Conservation (phyloP, 1,140 invertebrate species). For the Diabrotica undecimpunctata region DNA sequence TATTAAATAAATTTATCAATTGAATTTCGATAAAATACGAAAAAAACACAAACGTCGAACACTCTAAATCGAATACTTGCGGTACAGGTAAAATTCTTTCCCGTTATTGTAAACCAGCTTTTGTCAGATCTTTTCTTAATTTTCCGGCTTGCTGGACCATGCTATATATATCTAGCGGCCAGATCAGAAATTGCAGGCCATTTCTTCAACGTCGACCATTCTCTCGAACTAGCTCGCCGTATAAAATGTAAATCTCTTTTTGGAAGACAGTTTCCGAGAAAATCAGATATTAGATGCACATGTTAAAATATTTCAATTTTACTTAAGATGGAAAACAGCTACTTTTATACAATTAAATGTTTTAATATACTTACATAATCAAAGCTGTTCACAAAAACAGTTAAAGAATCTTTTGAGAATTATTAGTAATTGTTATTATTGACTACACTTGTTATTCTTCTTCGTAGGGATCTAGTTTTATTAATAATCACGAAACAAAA, state of each 20-base stretch:
- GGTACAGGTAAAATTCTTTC: constrained; percentile 17
- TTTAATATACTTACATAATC: too few species aligned
- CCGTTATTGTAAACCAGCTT: constrained; percentile 16
- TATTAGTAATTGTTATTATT: too few species aligned
- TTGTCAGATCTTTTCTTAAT: constrained; percentile 26
- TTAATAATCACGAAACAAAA: too few species aligned
- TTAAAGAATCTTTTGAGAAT: too few species aligned
- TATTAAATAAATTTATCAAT: background rate
- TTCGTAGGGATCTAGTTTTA: too few species aligned
- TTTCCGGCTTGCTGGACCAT: constrained; percentile 27
- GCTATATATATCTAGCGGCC: constrained; percentile 19
- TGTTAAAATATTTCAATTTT: too few species aligned
- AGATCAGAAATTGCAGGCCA: constrained; percentile 21
- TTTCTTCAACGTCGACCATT: constrained; percentile 8
- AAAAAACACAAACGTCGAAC: background rate
- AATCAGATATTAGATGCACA: background rate
- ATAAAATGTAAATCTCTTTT: constrained; percentile 4
- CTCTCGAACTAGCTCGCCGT: background rate
- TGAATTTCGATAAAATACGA: constrained; percentile 1
- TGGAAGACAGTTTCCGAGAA: background rate
- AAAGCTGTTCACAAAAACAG: too few species aligned
- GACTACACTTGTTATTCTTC: too few species aligned
- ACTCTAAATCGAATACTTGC: background rate
- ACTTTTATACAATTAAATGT: too few species aligned
- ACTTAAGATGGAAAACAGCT: too few species aligned